Base-by-base conservation (phyloP, 30 jellyfish, hydroid and myxozoan genomes). In the Calvadosia cruxmelitensis region DNA sequence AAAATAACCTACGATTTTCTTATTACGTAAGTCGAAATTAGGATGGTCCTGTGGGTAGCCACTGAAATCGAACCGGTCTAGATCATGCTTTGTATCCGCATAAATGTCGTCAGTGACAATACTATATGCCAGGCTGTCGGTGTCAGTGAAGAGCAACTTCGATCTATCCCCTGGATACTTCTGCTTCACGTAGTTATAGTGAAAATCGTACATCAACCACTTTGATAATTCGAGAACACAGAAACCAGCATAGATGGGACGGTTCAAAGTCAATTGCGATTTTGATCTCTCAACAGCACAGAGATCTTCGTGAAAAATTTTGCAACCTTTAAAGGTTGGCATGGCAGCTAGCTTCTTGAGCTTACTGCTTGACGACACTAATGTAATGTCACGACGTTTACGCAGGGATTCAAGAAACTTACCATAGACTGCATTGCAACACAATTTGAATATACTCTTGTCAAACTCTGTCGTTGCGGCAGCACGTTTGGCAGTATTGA, bases 331-430 rank as follows among this genome's bases (percentile, higher is more conserved):
- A 50, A 33, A 80, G 28, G 81, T 72, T 0, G 87, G 81, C 73
- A 72, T 66, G 26, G 72, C 63, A 13, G 73, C 67, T 13, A 71
- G 50, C 57, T 73, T 80, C n/a, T n/a, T 51, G 10, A 53, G 20
- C 42, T 53, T 52, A 35, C 67, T 53, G 0, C 32, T n/a, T n/a
- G n/a, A n/a, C n/a, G n/a, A n/a, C n/a, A n/a, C n/a, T n/a, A n/a
- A n/a, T n/a, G n/a, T n/a, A n/a, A n/a, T n/a, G n/a, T n/a, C n/a
- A n/a, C n/a, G n/a, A 33, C 80, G 68, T 49, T 83, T 76, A 3
- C 84, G 42, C 52, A 82, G 26, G 71, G 74, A 73, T 33, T 82
- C 91, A 90, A 82, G 67, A 15, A 84, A 66, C 75, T 81, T 81
- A 1, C 94, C 94, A 53, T 72, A 81, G 0, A 81, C 88, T 0